Evolutionary conservation across 2,797 vertebrate genomes (phyloP), one percentile per base, ranked within the genome.

Genomic region (Pelobates cultripes): DNA sequence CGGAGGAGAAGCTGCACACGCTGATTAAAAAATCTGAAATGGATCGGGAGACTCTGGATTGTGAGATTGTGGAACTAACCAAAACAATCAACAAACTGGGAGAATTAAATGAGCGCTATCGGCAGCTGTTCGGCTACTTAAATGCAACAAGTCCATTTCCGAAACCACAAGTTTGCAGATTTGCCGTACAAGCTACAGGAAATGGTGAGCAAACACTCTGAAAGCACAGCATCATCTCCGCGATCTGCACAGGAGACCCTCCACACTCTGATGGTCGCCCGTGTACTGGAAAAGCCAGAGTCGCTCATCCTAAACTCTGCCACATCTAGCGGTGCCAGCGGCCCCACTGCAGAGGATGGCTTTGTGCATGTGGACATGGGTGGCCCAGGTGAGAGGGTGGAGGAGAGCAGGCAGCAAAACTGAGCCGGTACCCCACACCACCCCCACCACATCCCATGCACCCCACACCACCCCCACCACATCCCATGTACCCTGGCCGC

Each of bases 121-220:
- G 97, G 15, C 96, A 97, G 98, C 98, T 0, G 98, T 99, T 71
- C 97, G 98, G 91, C 95, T 99, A 75, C 94, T 99, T 80, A 98
- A 99, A 88, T 99, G 97, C 91, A 99, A 99, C 93, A 99, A 99
- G 90, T 99, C 97, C 98, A 99, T 86, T 99, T 99, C 92, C 96
- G 98, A 87, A 98, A 97, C 90, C 98, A 99, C 93, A 99, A 99
- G 89, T 96, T 99, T 73, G 96, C 98, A 61, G 98, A 99, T 10
- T 92, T 99, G 85, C 98, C 98, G 12, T 97, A 91, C n/a, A 97
- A 98, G 89, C 93, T 99, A 4, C 97, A 99, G 93, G 97, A 98
- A 85, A 98, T 99, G 97, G 95, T 99, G 86, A 96, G 93, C 87
- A 98, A 98, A 82, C 98, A 99, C 90, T 93, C 99, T 90, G 96